Evolutionary conservation across 2,797 vertebrate genomes (phyloP).

Genomic region (Lophotriccus pileatus): DNA sequence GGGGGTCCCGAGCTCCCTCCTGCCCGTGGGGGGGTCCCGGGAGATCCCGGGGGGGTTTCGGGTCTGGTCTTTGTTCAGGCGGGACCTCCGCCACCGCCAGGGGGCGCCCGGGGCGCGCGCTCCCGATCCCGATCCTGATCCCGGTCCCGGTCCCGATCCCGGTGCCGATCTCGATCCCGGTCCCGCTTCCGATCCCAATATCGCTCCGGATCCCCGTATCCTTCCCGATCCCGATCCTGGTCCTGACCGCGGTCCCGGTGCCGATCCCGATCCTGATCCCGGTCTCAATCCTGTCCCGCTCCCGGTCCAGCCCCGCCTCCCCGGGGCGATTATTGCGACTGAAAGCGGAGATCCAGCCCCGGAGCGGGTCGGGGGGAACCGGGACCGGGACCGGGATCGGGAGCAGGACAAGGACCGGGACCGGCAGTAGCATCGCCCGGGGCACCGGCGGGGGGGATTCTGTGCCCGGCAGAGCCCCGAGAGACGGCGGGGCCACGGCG

Average conservation of each 20-base stretch:
- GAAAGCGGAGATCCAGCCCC: background rate
- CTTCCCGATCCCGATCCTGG: no score
- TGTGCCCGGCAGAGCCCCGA: background rate
- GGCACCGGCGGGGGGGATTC: background rate
- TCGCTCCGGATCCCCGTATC: background rate
- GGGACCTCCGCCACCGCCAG: background rate
- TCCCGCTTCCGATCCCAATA: no score
- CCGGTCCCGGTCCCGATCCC: rapidly evolving
- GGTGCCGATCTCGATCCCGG: rapidly evolving
- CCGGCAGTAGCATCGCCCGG: background rate
- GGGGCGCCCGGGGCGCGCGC: background rate
- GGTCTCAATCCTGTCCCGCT: background rate
- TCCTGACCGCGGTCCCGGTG: no score
- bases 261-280: background rate
- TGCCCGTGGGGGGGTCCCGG: background rate
- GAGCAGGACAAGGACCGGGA: background rate
- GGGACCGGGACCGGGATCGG: background rate
- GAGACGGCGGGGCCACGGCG: background rate
- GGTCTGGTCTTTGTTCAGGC: background rate
- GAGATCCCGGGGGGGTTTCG: background rate
- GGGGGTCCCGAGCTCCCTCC: background rate
- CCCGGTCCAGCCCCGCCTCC: background rate
- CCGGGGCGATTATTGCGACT: rapidly evolving
- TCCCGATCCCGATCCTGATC: rapidly evolving
- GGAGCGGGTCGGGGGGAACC: background rate